A percentile compares a stretch with the other conserved stretches of the same genome.
Conservation (phyloP, 2,888 invertebrate species). For the Phyllotreta striolata region DNA sequence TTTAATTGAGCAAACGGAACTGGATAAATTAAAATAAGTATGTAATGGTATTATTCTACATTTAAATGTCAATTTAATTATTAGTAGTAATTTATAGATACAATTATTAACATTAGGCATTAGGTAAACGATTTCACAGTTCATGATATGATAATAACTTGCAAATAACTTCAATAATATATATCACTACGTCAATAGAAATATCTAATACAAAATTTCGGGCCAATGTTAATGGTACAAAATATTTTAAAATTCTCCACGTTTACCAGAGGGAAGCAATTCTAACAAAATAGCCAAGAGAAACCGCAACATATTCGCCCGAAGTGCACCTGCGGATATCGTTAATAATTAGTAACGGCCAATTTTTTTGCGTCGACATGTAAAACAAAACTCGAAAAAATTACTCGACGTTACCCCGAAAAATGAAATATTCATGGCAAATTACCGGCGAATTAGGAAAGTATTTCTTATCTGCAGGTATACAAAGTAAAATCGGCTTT, state of each 20-base stretch:
- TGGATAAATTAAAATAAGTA: too few species aligned
- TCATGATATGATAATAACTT: too few species aligned
- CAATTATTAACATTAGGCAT: too few species aligned
- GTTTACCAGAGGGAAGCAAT: conserved; percentile 21
- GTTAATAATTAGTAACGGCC: conserved; percentile 47
- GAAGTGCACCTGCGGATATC: conserved; percentile 48
- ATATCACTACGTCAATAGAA: too few species aligned
- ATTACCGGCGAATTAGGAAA: conserved; percentile 25
- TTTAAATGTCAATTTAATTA: too few species aligned
- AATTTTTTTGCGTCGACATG: conserved; percentile 33
- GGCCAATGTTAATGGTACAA: too few species aligned
- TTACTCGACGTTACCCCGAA: conserved; percentile 23
- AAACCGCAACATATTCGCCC: conserved; percentile 46
- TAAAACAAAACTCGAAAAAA: conserved; percentile 33
- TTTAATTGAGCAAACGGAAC: too few species aligned
- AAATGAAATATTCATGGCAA: conserved; percentile 31
- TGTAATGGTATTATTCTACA: too few species aligned
- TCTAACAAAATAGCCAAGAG: conserved; percentile 41
- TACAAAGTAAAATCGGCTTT: conserved; percentile 7
- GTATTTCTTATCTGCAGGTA: conserved; percentile 27
- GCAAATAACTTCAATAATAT: too few species aligned
- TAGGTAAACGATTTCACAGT: too few species aligned
- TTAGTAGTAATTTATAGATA: too few species aligned
- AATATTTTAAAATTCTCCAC: not conserved
- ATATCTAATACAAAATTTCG: not conserved